Percentiles rank a stretch among this genome's conserved stretches.
phyloP scores from a whole-genome alignment of 2,888 invertebrate genomes.

The Strigamia maritima region DNA sequence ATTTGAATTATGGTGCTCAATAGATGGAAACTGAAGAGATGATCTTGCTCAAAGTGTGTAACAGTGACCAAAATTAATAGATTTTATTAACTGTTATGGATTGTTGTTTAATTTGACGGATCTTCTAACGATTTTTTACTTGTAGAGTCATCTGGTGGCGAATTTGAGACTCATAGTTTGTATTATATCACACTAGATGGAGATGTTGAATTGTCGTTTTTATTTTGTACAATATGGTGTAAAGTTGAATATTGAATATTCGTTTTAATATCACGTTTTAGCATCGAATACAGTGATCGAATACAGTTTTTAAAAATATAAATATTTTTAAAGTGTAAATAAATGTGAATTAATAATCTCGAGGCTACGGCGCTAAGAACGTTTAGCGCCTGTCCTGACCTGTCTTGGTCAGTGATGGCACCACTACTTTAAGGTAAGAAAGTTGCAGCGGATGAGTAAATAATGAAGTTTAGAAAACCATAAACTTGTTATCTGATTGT shows the following conservation, averaged over 20 bases:
- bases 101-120: too few species aligned
- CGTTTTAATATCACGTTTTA: too few species aligned
- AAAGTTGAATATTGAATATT: too few species aligned
- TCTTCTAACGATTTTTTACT: too few species aligned
- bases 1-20: neutral
- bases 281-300: too few species aligned
- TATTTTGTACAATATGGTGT: neutral
- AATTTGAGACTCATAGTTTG: neutral
- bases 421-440: too few species aligned
- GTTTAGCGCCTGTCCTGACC: too few species aligned
- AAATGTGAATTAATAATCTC: neutral
- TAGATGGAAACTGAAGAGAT: neutral
- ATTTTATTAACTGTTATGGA: neutral
- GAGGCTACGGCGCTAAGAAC: too few species aligned
- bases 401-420: too few species aligned
- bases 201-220: neutral
- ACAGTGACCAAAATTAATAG: neutral
- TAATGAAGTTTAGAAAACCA: too few species aligned
- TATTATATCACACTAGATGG: neutral
- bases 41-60: neutral
- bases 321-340: neutral
- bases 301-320: neutral
- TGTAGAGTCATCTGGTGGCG: neutral
- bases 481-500: too few species aligned
- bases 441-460: too few species aligned